These are phyloP conservation scores for Crotalus tigris DNA, from an alignment of 2,113 vertebrate species.

Conservation along the genomic window DNA sequence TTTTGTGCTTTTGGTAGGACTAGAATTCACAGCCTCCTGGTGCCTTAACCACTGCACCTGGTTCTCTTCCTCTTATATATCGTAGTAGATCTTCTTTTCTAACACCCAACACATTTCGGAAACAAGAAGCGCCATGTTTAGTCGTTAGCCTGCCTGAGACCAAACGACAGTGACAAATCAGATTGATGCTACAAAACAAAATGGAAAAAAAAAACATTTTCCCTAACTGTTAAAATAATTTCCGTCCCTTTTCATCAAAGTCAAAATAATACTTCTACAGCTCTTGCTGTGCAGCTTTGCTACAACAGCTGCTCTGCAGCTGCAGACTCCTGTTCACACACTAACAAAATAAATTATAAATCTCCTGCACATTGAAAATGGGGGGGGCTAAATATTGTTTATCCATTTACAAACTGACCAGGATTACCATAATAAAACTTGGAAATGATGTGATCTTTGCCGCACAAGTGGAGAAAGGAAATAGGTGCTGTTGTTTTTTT, in stretches of 20 bases:
- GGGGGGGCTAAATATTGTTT: neutral
- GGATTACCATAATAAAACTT: neutral
- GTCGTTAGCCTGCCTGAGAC: neutral
- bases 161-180: neutral
- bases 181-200: neutral
- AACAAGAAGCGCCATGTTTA: neutral
- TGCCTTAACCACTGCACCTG: neutral
- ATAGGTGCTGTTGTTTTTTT: neutral
- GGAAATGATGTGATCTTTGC: neutral
- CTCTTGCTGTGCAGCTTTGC: neutral
- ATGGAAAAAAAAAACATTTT: neutral
- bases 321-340: neutral
- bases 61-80: neutral
- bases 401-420: neutral
- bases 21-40: neutral
- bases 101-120: neutral
- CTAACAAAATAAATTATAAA: slow-evolving; percentile 10
- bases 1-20: neutral
- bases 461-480: neutral
- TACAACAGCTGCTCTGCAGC: slow-evolving; percentile 11
- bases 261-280: neutral
- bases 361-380: neutral
- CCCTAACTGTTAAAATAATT: neutral
- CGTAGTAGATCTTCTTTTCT: neutral
- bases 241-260: neutral